Evolutionary conservation across 2,888 invertebrate species (phyloP).

Genomic region (Tridacna crocea): DNA sequence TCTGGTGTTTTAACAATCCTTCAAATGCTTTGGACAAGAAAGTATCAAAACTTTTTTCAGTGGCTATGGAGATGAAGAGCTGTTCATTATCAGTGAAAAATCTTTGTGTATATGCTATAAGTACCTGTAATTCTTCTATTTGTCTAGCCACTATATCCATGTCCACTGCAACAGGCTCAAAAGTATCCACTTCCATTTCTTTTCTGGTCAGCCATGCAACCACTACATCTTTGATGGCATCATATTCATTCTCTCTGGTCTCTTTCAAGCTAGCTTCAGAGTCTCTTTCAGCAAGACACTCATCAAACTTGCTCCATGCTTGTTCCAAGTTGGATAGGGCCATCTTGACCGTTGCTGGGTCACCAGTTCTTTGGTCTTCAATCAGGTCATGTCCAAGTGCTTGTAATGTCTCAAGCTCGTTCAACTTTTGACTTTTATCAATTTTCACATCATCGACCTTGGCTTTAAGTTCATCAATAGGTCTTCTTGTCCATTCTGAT

Average conservation of each 20-base stretch:
- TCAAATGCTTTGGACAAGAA: too few species aligned
- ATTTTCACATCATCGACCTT: conserved; percentile 86
- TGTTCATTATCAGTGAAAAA: too few species aligned
- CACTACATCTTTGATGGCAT: conserved; percentile 92
- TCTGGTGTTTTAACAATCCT: too few species aligned
- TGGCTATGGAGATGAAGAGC: too few species aligned
- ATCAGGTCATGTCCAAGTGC: conserved; percentile 75
- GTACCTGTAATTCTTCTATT: conserved; percentile 86
- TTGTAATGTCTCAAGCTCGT: conserved; percentile 72
- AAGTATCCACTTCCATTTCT: conserved; percentile 90
- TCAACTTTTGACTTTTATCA: conserved; percentile 70
- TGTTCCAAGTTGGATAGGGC: conserved; percentile 88
- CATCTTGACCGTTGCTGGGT: conserved; percentile 76
- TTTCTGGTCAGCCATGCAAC: conserved; percentile 93
- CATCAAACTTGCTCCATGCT: conserved; percentile 94
- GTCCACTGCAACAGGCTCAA: conserved; percentile 95
- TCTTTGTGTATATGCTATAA: too few species aligned
- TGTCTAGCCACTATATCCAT: conserved; percentile 93
- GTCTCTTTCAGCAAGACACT: conserved; percentile 92
- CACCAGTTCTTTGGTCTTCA: conserved; percentile 79
- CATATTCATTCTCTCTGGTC: conserved; percentile 94
- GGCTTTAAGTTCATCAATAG: conserved; percentile 87
- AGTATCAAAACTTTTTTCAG: too few species aligned
- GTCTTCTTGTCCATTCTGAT: conserved; percentile 88
- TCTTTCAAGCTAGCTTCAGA: conserved; percentile 92